phyloP scores from a whole-genome alignment of 2,888 invertebrate genomes.

The Cephus nigrinus region DNA sequence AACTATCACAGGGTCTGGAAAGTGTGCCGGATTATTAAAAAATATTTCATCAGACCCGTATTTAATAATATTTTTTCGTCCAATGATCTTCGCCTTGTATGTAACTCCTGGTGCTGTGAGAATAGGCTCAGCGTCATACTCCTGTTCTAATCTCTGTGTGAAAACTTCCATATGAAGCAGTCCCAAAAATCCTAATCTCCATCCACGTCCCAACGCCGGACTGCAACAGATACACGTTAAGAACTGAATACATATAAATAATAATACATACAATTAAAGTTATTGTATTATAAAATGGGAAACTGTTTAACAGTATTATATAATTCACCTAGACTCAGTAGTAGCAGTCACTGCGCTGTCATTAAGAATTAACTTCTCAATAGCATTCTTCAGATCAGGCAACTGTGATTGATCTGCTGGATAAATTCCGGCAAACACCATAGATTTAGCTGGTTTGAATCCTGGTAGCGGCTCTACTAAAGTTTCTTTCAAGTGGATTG shows the following conservation, averaged over 20 bases:
- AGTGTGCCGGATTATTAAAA: slow-evolving; percentile 79
- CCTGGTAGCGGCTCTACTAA: slow-evolving; percentile 73
- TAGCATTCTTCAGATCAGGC: slow-evolving; percentile 78
- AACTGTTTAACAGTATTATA: neutral
- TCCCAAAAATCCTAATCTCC: slow-evolving; percentile 89
- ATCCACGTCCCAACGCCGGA: slow-evolving; percentile 88
- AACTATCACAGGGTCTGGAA: slow-evolving; percentile 77
- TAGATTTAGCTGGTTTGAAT: slow-evolving; percentile 78
- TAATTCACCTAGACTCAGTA: slow-evolving; percentile 80
- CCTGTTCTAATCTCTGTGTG: slow-evolving; percentile 85
- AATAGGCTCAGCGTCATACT: slow-evolving; percentile 84
- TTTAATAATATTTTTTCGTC: slow-evolving; percentile 78
- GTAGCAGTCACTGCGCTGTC: slow-evolving; percentile 91
- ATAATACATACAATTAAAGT: neutral
- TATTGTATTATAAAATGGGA: neutral
- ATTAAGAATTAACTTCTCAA: slow-evolving; percentile 92
- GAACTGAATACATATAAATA: neutral
- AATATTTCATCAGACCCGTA: slow-evolving; percentile 71
- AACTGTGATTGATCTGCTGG: slow-evolving; percentile 92
- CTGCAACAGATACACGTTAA: slow-evolving; percentile 63
- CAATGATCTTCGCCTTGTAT: slow-evolving; percentile 81
- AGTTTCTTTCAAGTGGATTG: slow-evolving; percentile 71
- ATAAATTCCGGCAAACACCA: slow-evolving; percentile 91
- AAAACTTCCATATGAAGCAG: slow-evolving; percentile 90
- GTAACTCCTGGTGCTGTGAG: slow-evolving; percentile 89